These are phyloP conservation scores for Hirtodrosophila confusa DNA, from an alignment of 2,888 invertebrate species.

Conservation along the genomic window DNA sequence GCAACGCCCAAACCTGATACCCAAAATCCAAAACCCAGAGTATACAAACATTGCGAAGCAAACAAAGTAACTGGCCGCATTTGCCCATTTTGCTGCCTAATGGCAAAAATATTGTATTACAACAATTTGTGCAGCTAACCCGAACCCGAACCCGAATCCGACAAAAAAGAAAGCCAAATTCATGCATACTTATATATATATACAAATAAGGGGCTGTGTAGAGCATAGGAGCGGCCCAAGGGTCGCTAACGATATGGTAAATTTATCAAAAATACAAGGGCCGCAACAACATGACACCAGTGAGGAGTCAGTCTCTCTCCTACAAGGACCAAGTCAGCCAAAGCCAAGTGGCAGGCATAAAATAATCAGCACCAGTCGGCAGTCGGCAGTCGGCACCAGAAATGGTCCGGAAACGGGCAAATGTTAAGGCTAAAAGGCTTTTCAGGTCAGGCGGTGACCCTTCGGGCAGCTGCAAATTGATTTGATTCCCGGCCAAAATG, in stretches of 20 bases:
- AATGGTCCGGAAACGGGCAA: constrained; percentile 60
- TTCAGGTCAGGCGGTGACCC: constrained; percentile 57
- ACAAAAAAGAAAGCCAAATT: constrained; percentile 12
- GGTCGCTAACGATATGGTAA: constrained; percentile 79
- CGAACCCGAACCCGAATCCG: constrained; percentile 14
- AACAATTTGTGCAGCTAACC: constrained; percentile 64
- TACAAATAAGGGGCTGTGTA: neutral
- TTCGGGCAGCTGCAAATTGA: constrained; percentile 55
- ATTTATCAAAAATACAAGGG: constrained; percentile 70
- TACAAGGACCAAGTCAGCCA: too few relatives aligned
- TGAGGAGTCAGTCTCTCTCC: constrained; percentile 16
- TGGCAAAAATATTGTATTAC: constrained; percentile 79
- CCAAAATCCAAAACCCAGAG: constrained; percentile 7
- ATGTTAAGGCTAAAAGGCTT: constrained; percentile 72
- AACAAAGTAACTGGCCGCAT: constrained; percentile 63
- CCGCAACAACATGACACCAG: constrained; percentile 59
- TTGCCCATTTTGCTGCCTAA: constrained; percentile 69
- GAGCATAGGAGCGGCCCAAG: constrained; percentile 46
- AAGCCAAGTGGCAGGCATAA: constrained; percentile 57
- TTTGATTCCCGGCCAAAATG: constrained; percentile 44
- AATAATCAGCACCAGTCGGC: constrained; percentile 65
- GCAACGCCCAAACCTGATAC: constrained; percentile 11
- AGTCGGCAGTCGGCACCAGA: constrained; percentile 53
- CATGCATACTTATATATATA: constrained; percentile 12
- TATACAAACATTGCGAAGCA: constrained; percentile 54